Evolutionary conservation across 2,888 invertebrate species (phyloP), one percentile per base, ranked within the genome.

Genomic region (Cheiracanthium punctorium): DNA sequence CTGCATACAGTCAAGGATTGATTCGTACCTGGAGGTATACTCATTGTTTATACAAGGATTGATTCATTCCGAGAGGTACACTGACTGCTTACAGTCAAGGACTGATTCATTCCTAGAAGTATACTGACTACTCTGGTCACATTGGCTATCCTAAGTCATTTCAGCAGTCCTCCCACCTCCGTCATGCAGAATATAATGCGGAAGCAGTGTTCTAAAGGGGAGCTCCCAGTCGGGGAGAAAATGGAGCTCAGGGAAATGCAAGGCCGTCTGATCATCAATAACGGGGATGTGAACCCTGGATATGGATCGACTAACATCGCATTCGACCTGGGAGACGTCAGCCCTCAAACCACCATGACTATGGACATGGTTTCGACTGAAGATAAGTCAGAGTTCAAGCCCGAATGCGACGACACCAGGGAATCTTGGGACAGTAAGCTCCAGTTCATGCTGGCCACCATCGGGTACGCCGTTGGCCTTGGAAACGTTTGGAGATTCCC

Each of bases 401-500:
- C 88, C 30, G 90, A 88, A 43, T 95, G 94, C 28, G 94, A 93
- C 10, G 96, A 95, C 89, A 94, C 94, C 52, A 93, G 97, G 65
- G 97, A 97, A 92, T 96, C 96, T 70, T 97, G 97, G 97, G 97
- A 97, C 92, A 96, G 95, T 92, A 97, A 97, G 92, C 93, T 97
- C 82, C 97, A 97, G 73, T 98, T 97, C 91, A 93, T 98, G 24
- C 92, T 98, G 89, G 97, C 97, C 0, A 97, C 97, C n/a, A 96
- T 98, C 58, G 97, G 97, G 7, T 97, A 97, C 90, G 98, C 98
- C 5, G 98, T 98, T 0, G 98, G 98, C 0, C 93, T 98, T 64
- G 98, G 98, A 5, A 98, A 98, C 91, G 97, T 97, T 0, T 98
- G 98, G 98, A 94, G 98, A 89, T 98, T 98, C 92, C 98, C 98